A percentile compares a stretch with the other conserved stretches of the same genome.
These are phyloP conservation scores for Drosophila melanocephala DNA, from an alignment of 2,888 invertebrate genomes.

Conservation along the genomic window DNA sequence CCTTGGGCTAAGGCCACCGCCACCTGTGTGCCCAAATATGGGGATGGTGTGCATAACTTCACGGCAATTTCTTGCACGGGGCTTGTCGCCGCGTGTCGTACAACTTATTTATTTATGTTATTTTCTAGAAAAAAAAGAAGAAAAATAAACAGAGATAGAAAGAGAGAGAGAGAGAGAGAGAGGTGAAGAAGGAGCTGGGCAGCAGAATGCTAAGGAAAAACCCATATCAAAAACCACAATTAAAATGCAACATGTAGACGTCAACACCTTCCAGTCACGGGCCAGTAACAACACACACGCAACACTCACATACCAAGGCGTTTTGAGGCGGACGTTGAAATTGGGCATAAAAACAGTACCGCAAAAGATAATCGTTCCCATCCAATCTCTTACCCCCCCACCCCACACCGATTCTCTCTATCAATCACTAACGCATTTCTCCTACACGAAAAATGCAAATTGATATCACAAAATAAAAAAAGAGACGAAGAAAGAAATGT, in stretches of 20 bases:
- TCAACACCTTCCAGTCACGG: slow-evolving; percentile 74
- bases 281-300: slow-evolving; percentile 32
- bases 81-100: slow-evolving; percentile 70
- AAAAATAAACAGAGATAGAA: slow-evolving; percentile 11
- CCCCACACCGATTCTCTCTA: slow-evolving; percentile 23
- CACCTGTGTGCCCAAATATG: slow-evolving; percentile 72
- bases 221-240: slow-evolving; percentile 68
- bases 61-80: slow-evolving; percentile 69
- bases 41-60: slow-evolving; percentile 69
- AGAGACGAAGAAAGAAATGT: slow-evolving; percentile 16
- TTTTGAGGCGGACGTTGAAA: slow-evolving; percentile 76
- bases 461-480: slow-evolving; percentile 41
- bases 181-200: slow-evolving; percentile 14
- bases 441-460: slow-evolving; percentile 72
- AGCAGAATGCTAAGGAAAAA: slow-evolving; percentile 39
- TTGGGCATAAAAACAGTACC: slow-evolving; percentile 76
- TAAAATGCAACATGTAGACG: slow-evolving; percentile 80
- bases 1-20: slow-evolving; percentile 69
- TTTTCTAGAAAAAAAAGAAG: slow-evolving; percentile 56
- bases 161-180: not conserved
- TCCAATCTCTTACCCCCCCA: slow-evolving; percentile 14
- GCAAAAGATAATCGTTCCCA: slow-evolving; percentile 71
- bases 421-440: slow-evolving; percentile 75
- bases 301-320: slow-evolving; percentile 70
- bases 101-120: slow-evolving; percentile 73